Evolutionary conservation across 2,888 invertebrate genomes (phyloP), one percentile per base, ranked within the genome.

Genomic region (Amiota minor): DNA sequence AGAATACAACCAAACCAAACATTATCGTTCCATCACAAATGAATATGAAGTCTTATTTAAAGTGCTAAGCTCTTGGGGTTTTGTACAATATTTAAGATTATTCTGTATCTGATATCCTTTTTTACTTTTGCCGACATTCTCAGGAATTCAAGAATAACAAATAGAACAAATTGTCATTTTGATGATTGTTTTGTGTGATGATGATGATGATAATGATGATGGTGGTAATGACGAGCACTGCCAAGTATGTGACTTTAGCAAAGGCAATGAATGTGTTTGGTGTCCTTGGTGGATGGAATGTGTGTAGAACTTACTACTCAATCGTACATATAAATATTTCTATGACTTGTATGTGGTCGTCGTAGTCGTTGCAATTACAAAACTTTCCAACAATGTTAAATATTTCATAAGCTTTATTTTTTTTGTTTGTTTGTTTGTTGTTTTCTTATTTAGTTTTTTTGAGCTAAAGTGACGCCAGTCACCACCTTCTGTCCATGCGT

Each of bases 371-470:
- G 62, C 35, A 62, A 62, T 62, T 62, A 62, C 62, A n/a, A 62
- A 62, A 14, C 35, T 62, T 62, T 62, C 35, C 62, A 35, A 62
- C 45, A 35, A 35, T 62, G 62, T 23, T 62, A 62, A 62, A 62
- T 62, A 62, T 62, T 62, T 62, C 62, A 62, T 62, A 62, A 62
- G 62, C 62, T n/a, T 35, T 62, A n/a, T n/a, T 11, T 35, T 6
- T 35, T 6, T 23, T 62, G n/a, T 62, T 12, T n/a, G n/a, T n/a
- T n/a, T n/a, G n/a, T n/a, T n/a, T 35, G 45, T 12, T 23, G 45
- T 14, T 35, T 23, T n/a, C 45, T 10, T 59, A 4, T 35, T 35
- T 35, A 23, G 23, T 35, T 35, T 35, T 35, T 35, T 35, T 35
- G 35, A 35, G 35, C 6, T 35, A 35, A 35, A 35, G 35, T 35